phyloP scores from a whole-genome alignment of 1,140 invertebrate species.

The Heliothis subflexa region DNA sequence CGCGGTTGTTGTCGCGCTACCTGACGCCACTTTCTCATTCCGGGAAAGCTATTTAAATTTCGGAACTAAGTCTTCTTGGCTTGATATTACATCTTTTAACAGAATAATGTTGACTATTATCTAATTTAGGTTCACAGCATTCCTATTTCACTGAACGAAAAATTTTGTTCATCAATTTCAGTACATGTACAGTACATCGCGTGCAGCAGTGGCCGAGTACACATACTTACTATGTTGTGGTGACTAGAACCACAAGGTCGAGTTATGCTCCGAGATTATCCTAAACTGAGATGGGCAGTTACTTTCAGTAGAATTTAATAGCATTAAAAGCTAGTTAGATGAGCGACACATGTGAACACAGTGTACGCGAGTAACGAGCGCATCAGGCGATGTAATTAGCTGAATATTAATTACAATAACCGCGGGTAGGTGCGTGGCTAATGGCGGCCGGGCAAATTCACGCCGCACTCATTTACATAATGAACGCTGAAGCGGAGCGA shows the following conservation, averaged over 20 bases:
- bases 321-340: background rate
- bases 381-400: slow-evolving; percentile 1
- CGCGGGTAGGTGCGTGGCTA: background rate
- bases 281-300: too few relatives aligned
- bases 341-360: background rate
- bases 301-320: background rate
- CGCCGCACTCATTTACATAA: background rate
- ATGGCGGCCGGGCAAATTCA: background rate
- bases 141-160: too few relatives aligned
- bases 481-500: background rate
- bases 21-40: background rate
- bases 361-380: background rate
- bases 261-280: too few relatives aligned
- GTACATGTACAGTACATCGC: too few relatives aligned
- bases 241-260: too few relatives aligned
- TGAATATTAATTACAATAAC: slow-evolving; percentile 23
- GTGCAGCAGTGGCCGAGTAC: too few relatives aligned
- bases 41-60: background rate
- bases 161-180: too few relatives aligned
- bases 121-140: too few relatives aligned
- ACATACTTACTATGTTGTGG: too few relatives aligned
- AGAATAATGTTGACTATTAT: too few relatives aligned
- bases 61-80: background rate
- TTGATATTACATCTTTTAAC: too few relatives aligned
- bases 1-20: background rate